phyloP scores from a whole-genome alignment of 2,888 invertebrate species.

The Clitarchus hookeri region DNA sequence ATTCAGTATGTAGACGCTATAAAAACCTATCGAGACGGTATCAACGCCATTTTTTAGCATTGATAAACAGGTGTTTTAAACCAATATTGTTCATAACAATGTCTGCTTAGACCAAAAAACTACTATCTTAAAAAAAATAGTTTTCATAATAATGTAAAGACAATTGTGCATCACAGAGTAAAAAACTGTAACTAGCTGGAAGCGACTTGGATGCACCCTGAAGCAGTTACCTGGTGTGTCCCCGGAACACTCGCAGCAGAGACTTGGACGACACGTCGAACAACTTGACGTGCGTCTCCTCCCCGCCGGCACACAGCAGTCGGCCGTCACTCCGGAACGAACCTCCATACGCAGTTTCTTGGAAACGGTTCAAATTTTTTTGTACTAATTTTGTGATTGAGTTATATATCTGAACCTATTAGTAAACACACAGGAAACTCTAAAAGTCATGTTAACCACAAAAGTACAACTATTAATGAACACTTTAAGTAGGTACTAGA shows the following conservation, averaged over 20 bases:
- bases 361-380: constrained; percentile 81
- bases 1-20: too few relatives aligned
- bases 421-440: background rate
- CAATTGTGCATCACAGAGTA: too few relatives aligned
- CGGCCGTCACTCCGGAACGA: constrained; percentile 80
- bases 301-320: constrained; percentile 86
- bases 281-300: constrained; percentile 82
- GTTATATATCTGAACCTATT: constrained; percentile 72
- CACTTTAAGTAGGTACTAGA: too few relatives aligned
- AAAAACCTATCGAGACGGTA: too few relatives aligned
- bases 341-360: constrained; percentile 84
- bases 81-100: too few relatives aligned
- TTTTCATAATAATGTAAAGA: too few relatives aligned
- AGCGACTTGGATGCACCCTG: too few relatives aligned
- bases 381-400: constrained; percentile 81
- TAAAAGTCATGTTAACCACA: background rate
- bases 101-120: too few relatives aligned
- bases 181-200: too few relatives aligned
- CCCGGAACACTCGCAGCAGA: constrained; percentile 82
- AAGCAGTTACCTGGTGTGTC: constrained; percentile 65
- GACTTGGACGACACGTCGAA: constrained; percentile 87
- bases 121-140: too few relatives aligned
- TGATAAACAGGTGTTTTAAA: too few relatives aligned
- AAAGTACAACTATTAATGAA: background rate
- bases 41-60: too few relatives aligned